Base-by-base conservation (phyloP, 1,140 invertebrate species). In the Anthonomus grandis region DNA sequence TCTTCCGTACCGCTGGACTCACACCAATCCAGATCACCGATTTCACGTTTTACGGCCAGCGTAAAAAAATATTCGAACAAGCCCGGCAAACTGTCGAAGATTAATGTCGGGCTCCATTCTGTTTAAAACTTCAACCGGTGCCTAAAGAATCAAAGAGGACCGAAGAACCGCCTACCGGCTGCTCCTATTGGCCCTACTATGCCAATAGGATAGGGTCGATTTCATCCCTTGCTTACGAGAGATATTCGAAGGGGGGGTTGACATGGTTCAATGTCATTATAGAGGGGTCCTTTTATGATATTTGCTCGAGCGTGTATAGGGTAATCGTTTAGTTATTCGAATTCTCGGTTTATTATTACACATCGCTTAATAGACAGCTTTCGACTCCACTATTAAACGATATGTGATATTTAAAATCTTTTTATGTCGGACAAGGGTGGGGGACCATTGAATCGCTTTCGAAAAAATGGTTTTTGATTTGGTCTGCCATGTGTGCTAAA, bases 1-100 rank as follows among this genome's bases (percentile, higher is more conserved):
- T 70, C 70, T 36, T 66, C 57, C 34, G 61, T 55, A 36, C 57
- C 60, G 55, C 63, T 65, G 58, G 62, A 59, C 25, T 64, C 66
- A 62, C 67, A 69, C 69, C 69, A 72, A 48, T 72, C 70, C 64
- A 70, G 57, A 12, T 72, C 70, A 58, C 60, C 61, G n/a, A 36
- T 41, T 24, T 72, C 70, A 36, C 64, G 66, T 57, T 72, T 63
- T 64, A 68, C 61, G 49, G 70, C 70, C 70, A 72, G 70, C 62
- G 54, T 64, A 46, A 39, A 48, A 19, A 47, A 17, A 36, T 46
- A 12, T 39, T 44, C 22, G 12, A 19, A 36, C 38, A 25, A 46
- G 23, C 50, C 45, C 36, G 49, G 24, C 57, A 36, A 23, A 49
- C 55, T 58, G 44, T 31, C 31, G 31, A 37, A 42, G 47, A 44